Conservation (phyloP, 2,113 vertebrate genomes). For the Cryptotis parvus region DNA sequence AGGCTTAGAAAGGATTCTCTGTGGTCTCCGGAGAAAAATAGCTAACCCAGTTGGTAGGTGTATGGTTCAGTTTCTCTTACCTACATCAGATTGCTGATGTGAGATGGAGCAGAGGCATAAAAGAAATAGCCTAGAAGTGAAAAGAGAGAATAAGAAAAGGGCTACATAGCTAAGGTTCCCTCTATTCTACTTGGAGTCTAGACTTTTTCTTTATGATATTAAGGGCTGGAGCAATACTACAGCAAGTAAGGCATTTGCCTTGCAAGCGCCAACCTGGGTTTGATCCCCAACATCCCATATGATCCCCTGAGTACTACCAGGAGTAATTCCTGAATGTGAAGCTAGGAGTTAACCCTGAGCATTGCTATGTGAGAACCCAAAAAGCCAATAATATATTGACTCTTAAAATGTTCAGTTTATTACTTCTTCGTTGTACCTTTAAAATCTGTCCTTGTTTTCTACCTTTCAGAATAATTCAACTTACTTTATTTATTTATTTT, state of each 20-base stretch:
- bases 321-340: too few relatives aligned
- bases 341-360: too few relatives aligned
- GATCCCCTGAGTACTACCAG: too few relatives aligned
- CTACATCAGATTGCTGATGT: background rate
- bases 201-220: background rate
- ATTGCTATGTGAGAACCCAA: too few relatives aligned
- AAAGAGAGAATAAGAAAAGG: background rate
- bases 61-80: background rate
- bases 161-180: fast-evolving
- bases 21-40: background rate
- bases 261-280: too few relatives aligned
- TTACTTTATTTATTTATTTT: too few relatives aligned
- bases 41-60: background rate
- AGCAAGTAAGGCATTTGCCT: too few relatives aligned
- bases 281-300: too few relatives aligned
- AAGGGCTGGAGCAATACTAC: too few relatives aligned
- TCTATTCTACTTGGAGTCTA: background rate
- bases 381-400: too few relatives aligned
- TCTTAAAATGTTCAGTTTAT: background rate
- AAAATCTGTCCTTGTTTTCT: background rate
- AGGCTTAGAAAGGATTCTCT: background rate
- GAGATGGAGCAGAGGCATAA: background rate
- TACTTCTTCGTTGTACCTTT: background rate
- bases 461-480: too few relatives aligned
- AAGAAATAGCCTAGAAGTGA: background rate